Evolutionary conservation across 2,797 vertebrate species (phyloP), one percentile per base, ranked within the genome.

Genomic region (Trematomus bernacchii): DNA sequence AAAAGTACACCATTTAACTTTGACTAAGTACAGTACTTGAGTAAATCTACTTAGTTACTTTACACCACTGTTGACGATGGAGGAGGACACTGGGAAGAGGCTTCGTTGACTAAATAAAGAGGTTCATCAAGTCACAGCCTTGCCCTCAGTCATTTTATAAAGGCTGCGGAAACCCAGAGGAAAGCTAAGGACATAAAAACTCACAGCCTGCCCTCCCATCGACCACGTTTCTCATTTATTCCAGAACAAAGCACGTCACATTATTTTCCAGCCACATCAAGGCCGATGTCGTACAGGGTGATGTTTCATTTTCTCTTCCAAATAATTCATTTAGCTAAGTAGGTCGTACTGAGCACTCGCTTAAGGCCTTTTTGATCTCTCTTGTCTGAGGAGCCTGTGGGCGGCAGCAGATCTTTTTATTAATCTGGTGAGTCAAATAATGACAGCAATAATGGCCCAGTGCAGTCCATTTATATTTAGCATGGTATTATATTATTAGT

Each of bases 241-340:
- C 4, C 43, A 44, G 16, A 46, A 3, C 6, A 12, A 44, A 14
- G 18, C n/a, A n/a, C 10, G 23, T 67, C 23, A 19, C 8, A 55
- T 19, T 46, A 33, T 65, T 37, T 30, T 44, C 3, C 40, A 43
- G 6, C 16, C 11, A 8, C 44, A 47, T 40, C 47, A 40, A 40
- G n/a, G 62, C 47, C 51, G 30, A 21, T 63, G 23, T 37, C 37
- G 13, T 8, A 19, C 8, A 37, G 8, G 6, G 33, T 37, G 33
- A 37, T 9, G 9, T 51, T 40, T 37, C 14, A 65, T 51, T 51
- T 65, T 46, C 42, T 64, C 30, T 37, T 51, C 12, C 62, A 65
- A 66, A 66, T 40, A 11, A 42, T 23, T 15, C 0, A 52, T 23
- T 65, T 42, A 62, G 11, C 10, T 48, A 23, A 23, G 42, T 27